Evolutionary conservation across 2,113 vertebrate genomes (phyloP).

Genomic region (Phrynocephalus versicolor): DNA sequence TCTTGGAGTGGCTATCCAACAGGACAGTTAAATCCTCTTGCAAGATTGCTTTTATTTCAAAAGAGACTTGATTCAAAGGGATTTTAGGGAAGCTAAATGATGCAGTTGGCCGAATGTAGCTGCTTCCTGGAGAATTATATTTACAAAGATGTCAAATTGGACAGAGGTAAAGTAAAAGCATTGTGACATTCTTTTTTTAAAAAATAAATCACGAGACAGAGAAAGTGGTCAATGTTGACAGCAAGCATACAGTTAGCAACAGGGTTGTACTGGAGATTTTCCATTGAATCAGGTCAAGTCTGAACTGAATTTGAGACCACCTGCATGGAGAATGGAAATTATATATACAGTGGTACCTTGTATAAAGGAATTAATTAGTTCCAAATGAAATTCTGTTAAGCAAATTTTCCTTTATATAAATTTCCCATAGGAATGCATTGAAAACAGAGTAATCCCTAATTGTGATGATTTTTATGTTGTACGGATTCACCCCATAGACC

Average conservation of each 20-base stretch:
- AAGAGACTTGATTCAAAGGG: conserved; percentile 76
- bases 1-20: conserved; percentile 79
- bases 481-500: no score
- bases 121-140: conserved; percentile 75
- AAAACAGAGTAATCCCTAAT: no score
- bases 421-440: no score
- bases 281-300: conserved; percentile 20
- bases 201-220: conserved; percentile 45
- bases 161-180: conserved; percentile 75
- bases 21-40: conserved; percentile 79
- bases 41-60: conserved; percentile 77
- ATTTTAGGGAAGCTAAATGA: conserved; percentile 81
- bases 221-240: conserved; percentile 48
- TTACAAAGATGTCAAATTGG: conserved; percentile 79
- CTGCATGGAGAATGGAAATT: background rate
- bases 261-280: conserved; percentile 26
- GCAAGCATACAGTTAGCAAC: conserved; percentile 19
- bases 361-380: no score
- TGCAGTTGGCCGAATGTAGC: conserved; percentile 73
- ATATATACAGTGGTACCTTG: no score
- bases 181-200: conserved; percentile 61
- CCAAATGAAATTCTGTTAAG: no score
- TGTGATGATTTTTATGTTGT: no score
- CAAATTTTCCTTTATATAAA: no score
- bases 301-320: background rate